Evolutionary conservation across 2,888 invertebrate genomes (phyloP), one percentile per base, ranked within the genome.

Genomic region (Spodoptera picta): DNA sequence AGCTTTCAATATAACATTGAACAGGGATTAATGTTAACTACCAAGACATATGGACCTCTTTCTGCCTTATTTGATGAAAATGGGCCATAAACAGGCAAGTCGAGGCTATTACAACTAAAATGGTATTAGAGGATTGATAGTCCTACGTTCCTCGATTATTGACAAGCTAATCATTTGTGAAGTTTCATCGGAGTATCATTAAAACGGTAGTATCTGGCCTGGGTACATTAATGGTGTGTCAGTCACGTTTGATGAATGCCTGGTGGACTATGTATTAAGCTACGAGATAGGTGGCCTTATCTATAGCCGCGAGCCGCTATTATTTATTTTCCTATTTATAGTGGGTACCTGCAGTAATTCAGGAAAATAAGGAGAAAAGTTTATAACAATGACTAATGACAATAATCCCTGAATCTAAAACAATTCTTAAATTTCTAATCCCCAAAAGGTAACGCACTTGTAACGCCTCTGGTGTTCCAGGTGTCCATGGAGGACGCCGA

Each of bases 241-340:
- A 65, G 52, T 78, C 75, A 68, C 46, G 6, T n/a, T 46, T 78
- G 71, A 76, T 76, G 67, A 61, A 76, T 75, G 75, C 51, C 57
- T 45, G 36, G 41, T 60, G 65, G 56, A 60, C 60, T 48, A 19
- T 46, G 49, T 52, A 66, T 70, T 57, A 61, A 62, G 46, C 55
- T 31, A 14, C 60, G 24, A 65, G 27, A 66, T 62, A 62, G 60
- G 60, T 57, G 63, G 66, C 50, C 55, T 51, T 6, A 43, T 54
- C 69, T 48, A 60, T 57, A 50, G 45, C 70, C 47, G 44, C 7
- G 11, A 54, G 47, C 53, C 42, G 24, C 48, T 41, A 54, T 43
- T 43, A 7, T 27, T 31, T 62, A 54, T 9, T 36, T 9, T 36
- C 7, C 36, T 9, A 36, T 36, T 36, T 36, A 36, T 36, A 9